phyloP scores from a whole-genome alignment of 1,140 invertebrate genomes.

The Trachymyrmex septentrionalis region DNA sequence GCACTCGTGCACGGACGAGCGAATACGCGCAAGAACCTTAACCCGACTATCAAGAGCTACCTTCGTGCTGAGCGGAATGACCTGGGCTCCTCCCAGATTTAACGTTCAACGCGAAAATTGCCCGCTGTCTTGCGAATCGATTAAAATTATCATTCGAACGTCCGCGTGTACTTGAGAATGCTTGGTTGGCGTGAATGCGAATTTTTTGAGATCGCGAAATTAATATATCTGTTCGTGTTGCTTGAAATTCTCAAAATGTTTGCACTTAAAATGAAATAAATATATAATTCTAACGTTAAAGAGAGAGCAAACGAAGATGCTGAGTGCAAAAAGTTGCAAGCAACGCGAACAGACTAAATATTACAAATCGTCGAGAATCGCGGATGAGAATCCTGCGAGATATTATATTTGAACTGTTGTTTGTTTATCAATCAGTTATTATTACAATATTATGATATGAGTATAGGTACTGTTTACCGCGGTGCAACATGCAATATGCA shows the following conservation, averaged over 20 bases:
- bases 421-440: constrained; percentile 30
- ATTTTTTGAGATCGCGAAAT: neutral
- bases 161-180: neutral
- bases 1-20: constrained; percentile 59
- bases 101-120: constrained; percentile 41
- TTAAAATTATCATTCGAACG: constrained; percentile 51
- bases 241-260: no score
- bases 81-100: neutral
- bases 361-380: neutral
- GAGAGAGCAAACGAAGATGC: no score
- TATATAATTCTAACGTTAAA: no score
- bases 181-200: neutral
- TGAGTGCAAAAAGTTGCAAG: no score
- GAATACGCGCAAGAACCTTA: constrained; percentile 54
- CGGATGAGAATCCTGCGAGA: neutral
- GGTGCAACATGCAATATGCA: neutral
- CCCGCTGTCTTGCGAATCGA: constrained; percentile 35
- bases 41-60: constrained; percentile 55
- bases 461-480: neutral
- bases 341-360: neutral
- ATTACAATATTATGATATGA: neutral
- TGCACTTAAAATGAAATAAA: no score
- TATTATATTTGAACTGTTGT: neutral
- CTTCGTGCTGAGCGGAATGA: constrained; percentile 34
- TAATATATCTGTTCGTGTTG: no score